These are phyloP conservation scores for Dorcus parallelipipedus DNA, from an alignment of 2,888 invertebrate species.

Conservation along the genomic window DNA sequence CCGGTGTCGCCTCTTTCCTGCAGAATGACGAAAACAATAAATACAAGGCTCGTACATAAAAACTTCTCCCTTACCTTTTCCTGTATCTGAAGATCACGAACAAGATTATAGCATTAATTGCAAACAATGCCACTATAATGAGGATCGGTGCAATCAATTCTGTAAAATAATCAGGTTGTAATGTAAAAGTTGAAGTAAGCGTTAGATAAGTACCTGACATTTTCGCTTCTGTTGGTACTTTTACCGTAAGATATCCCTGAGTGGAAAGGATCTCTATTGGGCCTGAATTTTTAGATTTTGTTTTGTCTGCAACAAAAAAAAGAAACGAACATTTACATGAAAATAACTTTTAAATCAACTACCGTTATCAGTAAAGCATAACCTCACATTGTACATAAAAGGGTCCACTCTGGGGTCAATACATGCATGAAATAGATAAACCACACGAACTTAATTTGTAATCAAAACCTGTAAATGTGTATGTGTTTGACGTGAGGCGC, in stretches of 20 bases:
- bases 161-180: conserved; percentile 45
- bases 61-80: conserved; percentile 7
- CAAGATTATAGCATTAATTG: conserved; percentile 69
- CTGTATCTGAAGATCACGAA: conserved; percentile 60
- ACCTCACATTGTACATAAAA: no score
- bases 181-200: conserved; percentile 1
- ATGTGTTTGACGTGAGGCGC: no score
- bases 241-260: background rate
- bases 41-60: no score
- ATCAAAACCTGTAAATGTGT: no score
- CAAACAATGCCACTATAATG: conserved; percentile 67
- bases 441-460: no score
- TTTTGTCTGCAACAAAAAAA: conserved; percentile 3
- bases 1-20: conserved; percentile 46
- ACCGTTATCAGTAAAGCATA: no score
- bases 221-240: conserved; percentile 2
- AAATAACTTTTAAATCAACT: no score
- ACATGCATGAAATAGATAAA: no score
- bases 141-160: conserved; percentile 71
- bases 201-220: background rate
- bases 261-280: background rate
- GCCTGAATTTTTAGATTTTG: background rate
- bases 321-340: background rate
- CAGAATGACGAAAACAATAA: conserved; percentile 14
- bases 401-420: no score